Evolutionary conservation across 1,140 invertebrate species (phyloP).

Genomic region (Pinna nobilis): DNA sequence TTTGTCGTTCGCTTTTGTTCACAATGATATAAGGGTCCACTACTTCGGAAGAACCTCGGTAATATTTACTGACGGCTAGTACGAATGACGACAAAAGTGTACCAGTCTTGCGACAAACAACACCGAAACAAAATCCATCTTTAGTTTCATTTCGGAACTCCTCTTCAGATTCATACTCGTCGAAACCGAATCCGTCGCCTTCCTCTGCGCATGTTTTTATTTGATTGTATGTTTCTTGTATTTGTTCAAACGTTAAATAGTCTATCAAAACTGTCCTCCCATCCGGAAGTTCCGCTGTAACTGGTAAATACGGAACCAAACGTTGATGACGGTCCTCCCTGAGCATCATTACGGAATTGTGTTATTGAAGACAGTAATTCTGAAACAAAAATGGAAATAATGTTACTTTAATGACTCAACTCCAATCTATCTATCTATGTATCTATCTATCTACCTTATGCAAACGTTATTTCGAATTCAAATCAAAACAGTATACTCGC

Average conservation of each 20-base stretch:
- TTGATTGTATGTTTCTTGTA: slow-evolving; percentile 49
- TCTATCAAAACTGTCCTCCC: slow-evolving; percentile 42
- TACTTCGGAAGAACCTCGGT: slow-evolving; percentile 42
- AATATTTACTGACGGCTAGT: slow-evolving; percentile 51
- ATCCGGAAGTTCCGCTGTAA: slow-evolving; percentile 41
- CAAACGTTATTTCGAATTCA: no score
- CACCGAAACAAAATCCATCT: slow-evolving; percentile 43
- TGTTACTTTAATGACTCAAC: no score
- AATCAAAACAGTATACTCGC: no score
- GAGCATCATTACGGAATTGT: slow-evolving; percentile 24
- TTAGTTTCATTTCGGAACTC: slow-evolving; percentile 53
- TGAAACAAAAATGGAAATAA: no score
- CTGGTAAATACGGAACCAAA: slow-evolving; percentile 32
- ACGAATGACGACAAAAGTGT: slow-evolving; percentile 51
- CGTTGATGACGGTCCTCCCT: slow-evolving; percentile 23
- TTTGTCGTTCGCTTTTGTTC: slow-evolving; percentile 31
- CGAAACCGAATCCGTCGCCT: slow-evolving; percentile 51
- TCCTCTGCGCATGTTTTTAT: slow-evolving; percentile 43
- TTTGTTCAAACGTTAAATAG: slow-evolving; percentile 40
- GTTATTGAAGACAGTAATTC: no score
- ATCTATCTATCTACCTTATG: no score
- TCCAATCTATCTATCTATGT: no score
- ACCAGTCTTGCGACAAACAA: slow-evolving; percentile 32
- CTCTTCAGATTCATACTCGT: slow-evolving; percentile 53
- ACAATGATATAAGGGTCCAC: slow-evolving; percentile 58